Conservation (phyloP, 2,888 invertebrate species). For the Oscheius sp. region DNA sequence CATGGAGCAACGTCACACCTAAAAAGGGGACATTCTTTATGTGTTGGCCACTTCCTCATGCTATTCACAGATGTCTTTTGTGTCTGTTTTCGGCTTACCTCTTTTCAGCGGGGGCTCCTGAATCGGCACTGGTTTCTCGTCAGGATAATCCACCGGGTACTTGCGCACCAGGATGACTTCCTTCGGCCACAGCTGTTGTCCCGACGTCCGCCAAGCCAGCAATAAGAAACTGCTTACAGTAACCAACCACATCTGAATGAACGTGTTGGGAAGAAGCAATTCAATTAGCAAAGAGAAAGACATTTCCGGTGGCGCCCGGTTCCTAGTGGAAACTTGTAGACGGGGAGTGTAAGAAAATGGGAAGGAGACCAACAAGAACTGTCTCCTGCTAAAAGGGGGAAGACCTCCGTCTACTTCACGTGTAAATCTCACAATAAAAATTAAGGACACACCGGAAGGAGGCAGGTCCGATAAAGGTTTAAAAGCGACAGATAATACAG, state of each 20-base stretch:
- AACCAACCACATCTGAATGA: conserved; percentile 27
- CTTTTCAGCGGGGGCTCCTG: conserved; percentile 32
- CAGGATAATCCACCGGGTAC: conserved; percentile 10
- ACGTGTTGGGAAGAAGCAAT: neutral
- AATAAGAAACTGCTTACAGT: conserved; percentile 22
- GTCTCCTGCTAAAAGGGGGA: neutral
- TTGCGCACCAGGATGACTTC: conserved; percentile 4
- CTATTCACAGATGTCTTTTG: neutral
- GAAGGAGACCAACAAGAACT: neutral
- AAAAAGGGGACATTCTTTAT: neutral
- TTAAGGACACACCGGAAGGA: conserved; percentile 26
- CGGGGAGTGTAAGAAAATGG: neutral
- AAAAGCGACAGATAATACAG: neutral
- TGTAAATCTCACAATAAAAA: conserved; percentile 5
- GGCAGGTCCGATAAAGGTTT: neutral
- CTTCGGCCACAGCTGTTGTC: conserved; percentile 7
- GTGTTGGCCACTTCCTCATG: neutral
- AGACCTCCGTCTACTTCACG: conserved; percentile 1
- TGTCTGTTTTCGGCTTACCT: conserved; percentile 3
- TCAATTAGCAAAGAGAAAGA: neutral
- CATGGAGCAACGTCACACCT: conserved; percentile 8
- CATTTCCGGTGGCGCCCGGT: neutral
- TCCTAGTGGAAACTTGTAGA: neutral
- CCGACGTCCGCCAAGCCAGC: neutral
- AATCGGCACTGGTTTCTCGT: conserved; percentile 17